Conservation (phyloP, 2,113 vertebrate species). For the Cichladusa arquata region DNA sequence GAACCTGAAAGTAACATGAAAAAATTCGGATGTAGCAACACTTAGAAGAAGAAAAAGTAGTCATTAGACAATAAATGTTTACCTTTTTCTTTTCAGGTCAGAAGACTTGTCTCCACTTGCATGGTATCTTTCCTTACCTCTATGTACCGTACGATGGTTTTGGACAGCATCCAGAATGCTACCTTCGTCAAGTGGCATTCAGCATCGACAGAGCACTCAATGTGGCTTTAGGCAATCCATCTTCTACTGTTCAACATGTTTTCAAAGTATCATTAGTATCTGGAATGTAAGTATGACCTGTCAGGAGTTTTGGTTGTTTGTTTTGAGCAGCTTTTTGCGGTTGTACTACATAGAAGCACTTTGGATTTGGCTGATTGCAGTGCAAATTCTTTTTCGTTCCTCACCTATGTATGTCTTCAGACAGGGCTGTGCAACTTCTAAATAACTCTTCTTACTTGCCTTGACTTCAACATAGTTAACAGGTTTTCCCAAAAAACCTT, state of each 20-base stretch:
- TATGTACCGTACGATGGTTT: conserved; percentile 91
- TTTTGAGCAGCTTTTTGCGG: neutral
- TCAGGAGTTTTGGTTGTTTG: neutral
- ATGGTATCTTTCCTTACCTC: conserved; percentile 94
- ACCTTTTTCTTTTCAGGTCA: conserved; percentile 81
- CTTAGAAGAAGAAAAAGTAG: neutral
- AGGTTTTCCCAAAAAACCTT: neutral
- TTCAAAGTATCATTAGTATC: conserved; percentile 96
- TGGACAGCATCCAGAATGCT: conserved; percentile 82
- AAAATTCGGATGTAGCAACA: neutral
- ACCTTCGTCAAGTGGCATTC: conserved; percentile 92
- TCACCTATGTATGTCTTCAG: neutral
- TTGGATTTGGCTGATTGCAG: neutral
- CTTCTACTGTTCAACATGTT: conserved; percentile 87
- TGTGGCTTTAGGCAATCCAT: conserved; percentile 92
- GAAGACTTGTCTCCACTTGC: conserved; percentile 97
- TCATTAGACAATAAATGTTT: neutral
- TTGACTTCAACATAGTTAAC: neutral
- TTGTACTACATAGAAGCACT: neutral
- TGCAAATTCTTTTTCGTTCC: neutral
- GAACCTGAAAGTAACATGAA: neutral
- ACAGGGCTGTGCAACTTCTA: neutral
- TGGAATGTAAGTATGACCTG: conserved; percentile 88
- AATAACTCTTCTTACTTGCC: neutral
- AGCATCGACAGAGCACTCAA: conserved; percentile 98